Conservation (phyloP, 2,113 vertebrate genomes). For the Psilopogon haemacephalus region DNA sequence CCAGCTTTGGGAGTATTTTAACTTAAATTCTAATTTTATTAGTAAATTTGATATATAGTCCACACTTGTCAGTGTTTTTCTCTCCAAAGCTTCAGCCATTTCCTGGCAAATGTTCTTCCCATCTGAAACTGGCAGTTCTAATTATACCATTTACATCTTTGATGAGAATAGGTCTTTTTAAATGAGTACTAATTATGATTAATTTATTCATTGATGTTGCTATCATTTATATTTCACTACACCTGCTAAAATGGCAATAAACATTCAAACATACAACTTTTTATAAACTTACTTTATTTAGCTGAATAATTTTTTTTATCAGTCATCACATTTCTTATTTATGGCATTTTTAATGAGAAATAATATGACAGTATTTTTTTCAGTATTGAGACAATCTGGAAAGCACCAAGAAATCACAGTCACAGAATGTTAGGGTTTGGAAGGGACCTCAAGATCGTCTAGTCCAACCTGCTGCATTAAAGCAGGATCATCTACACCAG, state of each 20-base stretch:
- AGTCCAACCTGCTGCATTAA: too few species aligned
- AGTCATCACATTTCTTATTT: not conserved
- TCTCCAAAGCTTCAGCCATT: not conserved
- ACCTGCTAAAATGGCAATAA: not conserved
- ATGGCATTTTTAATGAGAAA: not conserved
- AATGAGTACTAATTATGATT: not conserved
- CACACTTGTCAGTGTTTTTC: not conserved
- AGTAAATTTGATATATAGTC: not conserved
- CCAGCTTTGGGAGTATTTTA: not conserved
- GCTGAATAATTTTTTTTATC: not conserved
- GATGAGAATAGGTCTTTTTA: constrained; percentile 1
- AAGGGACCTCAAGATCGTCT: too few species aligned
- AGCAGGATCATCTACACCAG: too few species aligned
- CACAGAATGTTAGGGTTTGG: too few species aligned
- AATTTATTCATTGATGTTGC: not conserved
- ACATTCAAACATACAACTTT: not conserved
- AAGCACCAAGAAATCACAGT: not conserved
- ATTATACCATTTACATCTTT: not conserved
- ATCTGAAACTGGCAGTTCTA: not conserved
- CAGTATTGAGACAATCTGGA: not conserved
- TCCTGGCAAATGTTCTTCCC: not conserved
- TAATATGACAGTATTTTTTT: not conserved
- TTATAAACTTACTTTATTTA: not conserved
- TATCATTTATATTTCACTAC: not conserved
- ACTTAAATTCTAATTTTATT: not conserved